Percentiles rank a stretch among this genome's conserved stretches.
These are phyloP conservation scores for Sylvietta virens DNA, from an alignment of 2,113 vertebrate species.

Conservation along the genomic window DNA sequence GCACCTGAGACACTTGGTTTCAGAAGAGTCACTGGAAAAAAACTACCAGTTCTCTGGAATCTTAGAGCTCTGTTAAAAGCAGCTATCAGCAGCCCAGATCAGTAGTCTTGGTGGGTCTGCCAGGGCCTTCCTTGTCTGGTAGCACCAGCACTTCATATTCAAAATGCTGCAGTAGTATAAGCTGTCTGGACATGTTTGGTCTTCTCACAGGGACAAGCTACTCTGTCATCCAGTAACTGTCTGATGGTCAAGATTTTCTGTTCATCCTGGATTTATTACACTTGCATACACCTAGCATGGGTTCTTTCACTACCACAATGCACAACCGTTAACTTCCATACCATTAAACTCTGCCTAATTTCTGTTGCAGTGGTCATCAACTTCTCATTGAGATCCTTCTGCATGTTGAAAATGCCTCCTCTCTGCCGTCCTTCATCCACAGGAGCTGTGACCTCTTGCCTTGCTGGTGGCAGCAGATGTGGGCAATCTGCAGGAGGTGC, in stretches of 20 bases:
- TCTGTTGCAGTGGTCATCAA: not conserved
- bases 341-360: not conserved
- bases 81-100: not conserved
- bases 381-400: not conserved
- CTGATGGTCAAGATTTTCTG: not conserved
- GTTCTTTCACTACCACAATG: not conserved
- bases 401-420: not conserved
- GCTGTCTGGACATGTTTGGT: not conserved
- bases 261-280: not conserved
- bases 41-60: not conserved
- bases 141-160: not conserved
- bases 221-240: not conserved
- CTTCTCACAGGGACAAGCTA: not conserved
- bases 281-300: not conserved
- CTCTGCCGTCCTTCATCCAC: not conserved
- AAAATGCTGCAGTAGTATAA: not conserved
- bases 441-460: not conserved
- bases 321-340: fast-evolving
- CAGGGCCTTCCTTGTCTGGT: not conserved
- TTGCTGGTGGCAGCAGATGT: not conserved
- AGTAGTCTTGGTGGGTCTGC: not conserved
- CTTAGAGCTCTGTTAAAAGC: not conserved
- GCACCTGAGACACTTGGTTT: not conserved
- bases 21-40: not conserved
- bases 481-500: not conserved